Evolutionary conservation across 2,888 invertebrate genomes (phyloP).

Genomic region (Tupiocoris notatus): DNA sequence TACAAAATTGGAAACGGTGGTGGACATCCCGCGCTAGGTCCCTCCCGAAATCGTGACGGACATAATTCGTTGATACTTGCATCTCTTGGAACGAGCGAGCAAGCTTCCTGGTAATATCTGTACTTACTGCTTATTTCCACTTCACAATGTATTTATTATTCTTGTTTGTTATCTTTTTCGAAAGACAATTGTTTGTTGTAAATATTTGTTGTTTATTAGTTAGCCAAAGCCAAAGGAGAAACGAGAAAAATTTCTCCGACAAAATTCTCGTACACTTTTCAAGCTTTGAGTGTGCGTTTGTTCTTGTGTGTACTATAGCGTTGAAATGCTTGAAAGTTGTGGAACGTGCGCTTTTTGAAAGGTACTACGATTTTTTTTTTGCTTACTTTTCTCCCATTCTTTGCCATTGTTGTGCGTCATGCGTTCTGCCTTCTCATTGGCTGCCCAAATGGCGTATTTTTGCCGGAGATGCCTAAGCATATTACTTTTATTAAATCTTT

Average conservation of each 20-base stretch:
- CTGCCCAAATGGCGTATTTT: too few species aligned
- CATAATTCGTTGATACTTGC: not conserved
- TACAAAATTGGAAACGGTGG: not conserved
- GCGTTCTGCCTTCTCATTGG: too few species aligned
- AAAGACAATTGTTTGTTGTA: not conserved
- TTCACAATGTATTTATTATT: not conserved
- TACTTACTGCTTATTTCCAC: constrained; percentile 40
- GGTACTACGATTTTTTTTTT: constrained; percentile 23
- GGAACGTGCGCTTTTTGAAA: constrained; percentile 16
- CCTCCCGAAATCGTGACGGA: constrained; percentile 8
- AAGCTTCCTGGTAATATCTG: constrained; percentile 33
- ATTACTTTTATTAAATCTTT: too few species aligned
- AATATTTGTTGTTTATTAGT: not conserved
- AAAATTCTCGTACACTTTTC: not conserved
- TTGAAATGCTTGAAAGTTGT: constrained; percentile 14
- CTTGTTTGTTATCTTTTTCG: not conserved
- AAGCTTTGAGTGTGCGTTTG: constrained; percentile 33
- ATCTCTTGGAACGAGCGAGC: constrained; percentile 9
- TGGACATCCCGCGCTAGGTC: not conserved
- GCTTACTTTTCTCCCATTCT: constrained; percentile 9
- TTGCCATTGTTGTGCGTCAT: too few species aligned
- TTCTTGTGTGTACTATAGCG: constrained; percentile 11
- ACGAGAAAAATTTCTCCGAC: not conserved
- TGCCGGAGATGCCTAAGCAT: too few species aligned
- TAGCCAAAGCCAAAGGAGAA: not conserved